Evolutionary conservation across 2,888 invertebrate species (phyloP).

Genomic region (Caenorhabditis sinica): DNA sequence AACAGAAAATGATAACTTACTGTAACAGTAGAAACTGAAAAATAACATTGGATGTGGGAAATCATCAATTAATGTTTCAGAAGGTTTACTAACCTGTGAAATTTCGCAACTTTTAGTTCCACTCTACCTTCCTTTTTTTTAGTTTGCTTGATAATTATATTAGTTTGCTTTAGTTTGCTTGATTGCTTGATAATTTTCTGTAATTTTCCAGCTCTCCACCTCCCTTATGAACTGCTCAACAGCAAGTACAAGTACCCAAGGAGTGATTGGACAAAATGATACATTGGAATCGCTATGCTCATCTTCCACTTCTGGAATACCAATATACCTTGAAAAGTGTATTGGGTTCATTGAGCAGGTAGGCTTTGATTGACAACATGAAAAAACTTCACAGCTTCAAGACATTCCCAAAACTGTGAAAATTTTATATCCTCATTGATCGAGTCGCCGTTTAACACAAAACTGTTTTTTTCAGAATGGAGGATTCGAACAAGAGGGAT

Average conservation of each 20-base stretch:
- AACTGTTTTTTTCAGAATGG: no score
- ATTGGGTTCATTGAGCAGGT: constrained; percentile 89
- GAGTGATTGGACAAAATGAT: constrained; percentile 52
- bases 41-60: no score
- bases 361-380: background rate
- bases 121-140: no score
- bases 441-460: no score
- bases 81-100: no score
- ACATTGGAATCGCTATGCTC: constrained; percentile 65
- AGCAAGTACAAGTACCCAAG: constrained; percentile 23
- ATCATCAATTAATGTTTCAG: no score
- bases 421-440: background rate
- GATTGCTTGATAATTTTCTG: background rate
- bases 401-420: background rate
- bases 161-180: no score
- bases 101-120: no score
- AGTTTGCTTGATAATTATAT: no score
- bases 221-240: constrained; percentile 42
- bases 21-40: no score
- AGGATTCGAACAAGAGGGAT: constrained; percentile 95
- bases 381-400: no score
- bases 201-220: constrained; percentile 38
- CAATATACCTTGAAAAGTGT: constrained; percentile 93
- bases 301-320: constrained; percentile 83
- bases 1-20: no score